phyloP scores from a whole-genome alignment of 1,140 invertebrate species.

The Chionoecetes opilio region DNA sequence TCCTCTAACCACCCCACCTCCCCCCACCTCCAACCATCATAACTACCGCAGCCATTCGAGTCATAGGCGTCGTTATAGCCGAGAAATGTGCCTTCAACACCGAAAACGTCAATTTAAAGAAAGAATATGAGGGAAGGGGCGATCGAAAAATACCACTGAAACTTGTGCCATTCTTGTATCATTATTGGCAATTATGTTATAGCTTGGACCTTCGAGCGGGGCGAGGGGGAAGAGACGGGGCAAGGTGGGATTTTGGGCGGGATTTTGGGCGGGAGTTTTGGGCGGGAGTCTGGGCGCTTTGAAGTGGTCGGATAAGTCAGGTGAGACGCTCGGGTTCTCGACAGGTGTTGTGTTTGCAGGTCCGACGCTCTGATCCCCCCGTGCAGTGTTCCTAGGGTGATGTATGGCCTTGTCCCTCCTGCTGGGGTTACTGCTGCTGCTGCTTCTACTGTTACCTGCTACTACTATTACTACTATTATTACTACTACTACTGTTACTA shows the following conservation, averaged over 20 bases:
- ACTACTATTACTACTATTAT: neutral
- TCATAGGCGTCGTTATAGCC: neutral
- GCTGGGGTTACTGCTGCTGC: neutral
- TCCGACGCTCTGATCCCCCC: neutral
- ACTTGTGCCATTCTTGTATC: slow-evolving; percentile 10
- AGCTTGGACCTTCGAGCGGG: neutral
- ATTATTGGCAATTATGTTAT: slow-evolving; percentile 21
- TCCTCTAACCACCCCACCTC: neutral
- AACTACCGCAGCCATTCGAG: neutral
- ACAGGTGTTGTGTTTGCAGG: neutral
- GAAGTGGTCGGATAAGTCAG: neutral
- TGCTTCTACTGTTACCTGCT: neutral
- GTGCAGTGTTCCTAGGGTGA: neutral
- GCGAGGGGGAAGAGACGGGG: neutral
- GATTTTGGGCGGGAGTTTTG: too few species aligned
- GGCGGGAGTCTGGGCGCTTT: neutral
- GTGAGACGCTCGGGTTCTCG: neutral
- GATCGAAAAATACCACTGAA: slow-evolving; percentile 7
- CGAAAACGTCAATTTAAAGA: slow-evolving; percentile 21
- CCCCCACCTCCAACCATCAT: neutral
- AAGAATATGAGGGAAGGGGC: neutral
- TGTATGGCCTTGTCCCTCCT: neutral
- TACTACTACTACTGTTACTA: neutral
- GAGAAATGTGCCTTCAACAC: neutral
- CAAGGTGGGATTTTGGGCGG: too few species aligned